A percentile compares a stretch with the other conserved stretches of the same genome.
These are phyloP conservation scores for Drosophila leonis DNA, from an alignment of 2,888 invertebrate genomes.

Conservation along the genomic window DNA sequence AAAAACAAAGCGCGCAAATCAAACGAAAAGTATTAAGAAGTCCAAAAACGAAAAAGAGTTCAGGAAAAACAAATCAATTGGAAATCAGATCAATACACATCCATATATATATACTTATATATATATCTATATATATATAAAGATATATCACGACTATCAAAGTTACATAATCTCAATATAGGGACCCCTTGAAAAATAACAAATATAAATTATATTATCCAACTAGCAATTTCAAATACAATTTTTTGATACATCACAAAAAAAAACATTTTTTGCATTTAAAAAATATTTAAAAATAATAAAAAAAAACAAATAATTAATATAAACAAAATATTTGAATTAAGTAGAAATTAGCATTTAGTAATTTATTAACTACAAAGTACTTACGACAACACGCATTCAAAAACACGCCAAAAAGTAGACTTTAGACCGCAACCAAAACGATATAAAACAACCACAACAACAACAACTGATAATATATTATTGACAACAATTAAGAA, in stretches of 20 bases:
- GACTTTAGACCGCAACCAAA: constrained; percentile 55
- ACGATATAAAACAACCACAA: constrained; percentile 19
- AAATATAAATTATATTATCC: constrained; percentile 15
- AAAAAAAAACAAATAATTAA: constrained; percentile 20
- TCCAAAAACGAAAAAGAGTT: constrained; percentile 52
- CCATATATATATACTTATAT: constrained; percentile 1
- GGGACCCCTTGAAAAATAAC: constrained; percentile 9
- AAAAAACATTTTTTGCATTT: constrained; percentile 24
- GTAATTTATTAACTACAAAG: constrained; percentile 75
- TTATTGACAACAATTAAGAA: constrained; percentile 14
- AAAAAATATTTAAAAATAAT: constrained; percentile 28
- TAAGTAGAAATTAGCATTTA: constrained; percentile 62
- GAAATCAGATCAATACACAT: constrained; percentile 18
- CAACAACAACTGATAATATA: constrained; percentile 15
- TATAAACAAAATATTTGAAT: constrained; percentile 37
- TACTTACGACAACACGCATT: constrained; percentile 62
- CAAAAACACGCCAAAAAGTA: constrained; percentile 77
- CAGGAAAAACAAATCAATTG: constrained; percentile 43
- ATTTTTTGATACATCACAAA: constrained; percentile 46
- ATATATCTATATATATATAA: constrained; percentile 11
- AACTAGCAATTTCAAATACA: constrained; percentile 35
- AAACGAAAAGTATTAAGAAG: constrained; percentile 61
- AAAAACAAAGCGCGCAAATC: constrained; percentile 56
- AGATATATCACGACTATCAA: constrained; percentile 39
- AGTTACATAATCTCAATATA: constrained; percentile 50